Evolutionary conservation across 2,888 invertebrate genomes (phyloP).

Genomic region (Synanthedon formicaeformis): DNA sequence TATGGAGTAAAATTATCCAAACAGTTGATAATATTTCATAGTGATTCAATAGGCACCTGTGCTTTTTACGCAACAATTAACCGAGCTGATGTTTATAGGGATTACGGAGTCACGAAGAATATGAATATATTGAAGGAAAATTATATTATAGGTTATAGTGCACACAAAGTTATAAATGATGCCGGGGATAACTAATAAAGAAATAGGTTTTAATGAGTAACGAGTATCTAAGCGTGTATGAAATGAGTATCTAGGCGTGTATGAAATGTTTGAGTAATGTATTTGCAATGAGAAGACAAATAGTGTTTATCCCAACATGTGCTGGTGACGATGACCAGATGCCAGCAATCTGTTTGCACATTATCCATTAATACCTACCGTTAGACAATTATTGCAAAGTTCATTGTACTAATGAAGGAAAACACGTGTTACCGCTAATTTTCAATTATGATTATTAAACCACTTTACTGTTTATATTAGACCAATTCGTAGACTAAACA

Average conservation of each 20-base stretch:
- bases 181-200: no score
- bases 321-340: conserved; percentile 11
- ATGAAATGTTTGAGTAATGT: no score
- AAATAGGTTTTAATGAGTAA: no score
- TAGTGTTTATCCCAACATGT: not conserved
- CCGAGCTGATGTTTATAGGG: no score
- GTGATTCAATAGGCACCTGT: not conserved
- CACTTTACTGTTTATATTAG: no score
- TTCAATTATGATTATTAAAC: conserved; percentile 1
- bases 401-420: conserved; percentile 25
- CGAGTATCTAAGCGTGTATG: no score
- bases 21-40: not conserved
- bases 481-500: no score
- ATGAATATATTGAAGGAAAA: no score
- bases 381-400: conserved; percentile 22
- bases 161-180: no score
- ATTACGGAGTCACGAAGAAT: no score
- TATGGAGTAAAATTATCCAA: conserved; percentile 9
- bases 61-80: not conserved
- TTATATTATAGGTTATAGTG: no score
- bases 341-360: conserved; percentile 12
- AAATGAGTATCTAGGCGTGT: no score
- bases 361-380: conserved; percentile 8
- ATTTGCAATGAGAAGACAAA: not conserved
- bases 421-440: conserved; percentile 27